Percentiles rank a stretch among this genome's conserved stretches.
These are phyloP conservation scores for Penelope pileata DNA, from an alignment of 2,113 vertebrate genomes.

Conservation along the genomic window DNA sequence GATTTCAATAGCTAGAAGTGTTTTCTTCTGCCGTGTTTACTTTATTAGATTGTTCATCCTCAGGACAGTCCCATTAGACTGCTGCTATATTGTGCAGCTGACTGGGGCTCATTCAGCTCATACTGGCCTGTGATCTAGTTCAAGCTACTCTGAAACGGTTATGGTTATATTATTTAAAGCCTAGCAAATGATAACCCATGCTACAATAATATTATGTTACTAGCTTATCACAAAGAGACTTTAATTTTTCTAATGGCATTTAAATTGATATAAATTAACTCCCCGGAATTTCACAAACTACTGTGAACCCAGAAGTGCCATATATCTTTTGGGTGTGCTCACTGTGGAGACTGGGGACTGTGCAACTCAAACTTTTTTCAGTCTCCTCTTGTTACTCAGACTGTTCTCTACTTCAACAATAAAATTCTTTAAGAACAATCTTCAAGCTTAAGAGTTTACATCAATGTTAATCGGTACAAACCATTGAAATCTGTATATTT, in stretches of 20 bases:
- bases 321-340: neutral
- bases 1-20: neutral
- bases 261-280: neutral
- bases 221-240: neutral
- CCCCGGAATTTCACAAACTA: neutral
- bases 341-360: neutral
- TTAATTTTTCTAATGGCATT: neutral
- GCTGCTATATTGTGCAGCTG: neutral
- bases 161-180: neutral
- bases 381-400: neutral
- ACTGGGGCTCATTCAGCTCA: neutral
- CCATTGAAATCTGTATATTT: neutral
- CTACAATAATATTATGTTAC: neutral
- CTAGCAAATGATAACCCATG: neutral
- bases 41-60: neutral
- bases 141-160: neutral
- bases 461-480: neutral
- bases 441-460: neutral
- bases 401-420: neutral
- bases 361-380: neutral
- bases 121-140: neutral
- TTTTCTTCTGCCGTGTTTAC: neutral
- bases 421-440: neutral
- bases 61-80: neutral
- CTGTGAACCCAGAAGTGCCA: neutral